Base-by-base conservation (phyloP, 2,113 vertebrate genomes). In the Falcunculus frontatus region DNA sequence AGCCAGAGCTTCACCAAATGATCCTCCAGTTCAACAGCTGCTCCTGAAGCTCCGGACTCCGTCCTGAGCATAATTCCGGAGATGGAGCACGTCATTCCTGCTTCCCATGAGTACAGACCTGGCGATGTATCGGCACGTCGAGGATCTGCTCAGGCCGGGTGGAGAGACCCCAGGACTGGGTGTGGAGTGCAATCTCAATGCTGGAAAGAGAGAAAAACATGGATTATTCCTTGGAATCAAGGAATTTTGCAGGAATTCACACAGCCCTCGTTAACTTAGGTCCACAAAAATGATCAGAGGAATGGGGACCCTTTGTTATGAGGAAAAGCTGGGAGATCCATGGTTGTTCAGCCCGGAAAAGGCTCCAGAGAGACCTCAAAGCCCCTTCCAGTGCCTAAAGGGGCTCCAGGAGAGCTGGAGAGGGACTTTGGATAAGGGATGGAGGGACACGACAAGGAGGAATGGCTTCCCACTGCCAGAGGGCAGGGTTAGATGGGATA, bases 71-170 rank as follows among this genome's bases (percentile, higher is more conserved):
- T 15, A 73, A 73, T 46, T 30, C 60, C 1, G 0, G 47, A 35
- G 35, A 23, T 5, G 21, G 26, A 89, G 15, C 33, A 6, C 0
- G 0, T 1, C 2, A 8, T 32, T 53, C 47, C 64, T 29, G 33
- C 25, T 41, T 80, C 64, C 25, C 30, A 1, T 1, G 2, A 30
- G 35, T 37, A 96, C 97, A 78, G 65, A 99, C 99, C 98, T 99
- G 97, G 99, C 99, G 9, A 99, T 97, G 93, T 98, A 98, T 15
- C 98, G 98, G 77, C 98, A 98, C 8, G 96, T 97, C 7, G 97
- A 96, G 25, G 96, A 77, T 60, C 97, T 96, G 87, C 26, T 93
- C 50, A 90, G 57, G 39, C 32, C 18, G 19, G 90, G 46, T 10
- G 97, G 30, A 35, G 80, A 85, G 53, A 46, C 13, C 19, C 93